Conservation (phyloP, 2,888 invertebrate genomes). For the Drosophila setosimentum region DNA sequence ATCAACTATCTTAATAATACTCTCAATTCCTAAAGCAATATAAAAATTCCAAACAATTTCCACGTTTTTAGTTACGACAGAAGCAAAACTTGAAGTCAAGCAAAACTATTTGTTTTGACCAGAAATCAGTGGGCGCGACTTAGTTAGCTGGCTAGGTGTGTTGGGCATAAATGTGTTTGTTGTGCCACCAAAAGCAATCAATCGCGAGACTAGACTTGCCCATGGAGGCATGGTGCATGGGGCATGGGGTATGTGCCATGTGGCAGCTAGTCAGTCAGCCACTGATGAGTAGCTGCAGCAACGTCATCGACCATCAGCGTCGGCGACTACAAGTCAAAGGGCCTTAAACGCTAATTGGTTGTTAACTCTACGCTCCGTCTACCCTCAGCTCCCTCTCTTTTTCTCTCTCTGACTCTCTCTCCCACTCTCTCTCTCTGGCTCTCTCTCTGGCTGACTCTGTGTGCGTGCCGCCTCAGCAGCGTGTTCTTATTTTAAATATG, state of each 20-base stretch:
- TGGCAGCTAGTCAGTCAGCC: slow-evolving; percentile 4
- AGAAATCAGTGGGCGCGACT: not conserved
- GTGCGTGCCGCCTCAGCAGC: slow-evolving; percentile 39
- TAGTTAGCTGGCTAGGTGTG: not conserved
- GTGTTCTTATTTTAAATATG: slow-evolving; percentile 67
- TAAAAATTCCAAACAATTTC: not conserved
- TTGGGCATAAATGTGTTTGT: not conserved
- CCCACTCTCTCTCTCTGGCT: slow-evolving; percentile 3
- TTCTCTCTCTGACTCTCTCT: not conserved
- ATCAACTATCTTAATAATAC: not conserved
- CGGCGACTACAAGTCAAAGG: slow-evolving; percentile 62
- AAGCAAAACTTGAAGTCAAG: not conserved
- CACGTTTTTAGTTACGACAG: not conserved
- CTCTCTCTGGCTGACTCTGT: not conserved
- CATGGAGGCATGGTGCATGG: slow-evolving; percentile 6
- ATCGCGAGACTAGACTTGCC: slow-evolving; percentile 21
- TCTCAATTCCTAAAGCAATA: not conserved
- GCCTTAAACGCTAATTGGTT: slow-evolving; percentile 67
- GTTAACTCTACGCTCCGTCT: slow-evolving; percentile 28
- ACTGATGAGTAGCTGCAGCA: slow-evolving; percentile 36
- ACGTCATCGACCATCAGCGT: slow-evolving; percentile 41
- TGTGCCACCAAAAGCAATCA: slow-evolving; percentile 34
- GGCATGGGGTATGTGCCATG: not conserved
- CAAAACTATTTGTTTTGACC: not conserved
- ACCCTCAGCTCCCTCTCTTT: not conserved